Percentiles rank a stretch among this genome's conserved stretches.
These are phyloP conservation scores for Ciconia nigra DNA, from an alignment of 2,797 vertebrate genomes.

Conservation along the genomic window DNA sequence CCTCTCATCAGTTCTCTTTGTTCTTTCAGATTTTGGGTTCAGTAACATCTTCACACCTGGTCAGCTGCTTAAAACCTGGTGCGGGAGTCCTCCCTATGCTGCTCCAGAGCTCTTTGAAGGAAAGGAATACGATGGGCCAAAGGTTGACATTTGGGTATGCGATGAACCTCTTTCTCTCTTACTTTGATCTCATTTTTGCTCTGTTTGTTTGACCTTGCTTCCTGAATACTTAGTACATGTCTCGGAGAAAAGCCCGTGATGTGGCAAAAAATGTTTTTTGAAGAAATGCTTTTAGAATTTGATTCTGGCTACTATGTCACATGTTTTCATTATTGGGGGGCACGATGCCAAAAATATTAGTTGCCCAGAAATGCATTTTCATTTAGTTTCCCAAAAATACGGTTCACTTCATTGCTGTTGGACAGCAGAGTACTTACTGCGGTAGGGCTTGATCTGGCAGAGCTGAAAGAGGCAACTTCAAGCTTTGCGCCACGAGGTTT, in stretches of 20 bases:
- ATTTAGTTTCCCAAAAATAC: fast-evolving
- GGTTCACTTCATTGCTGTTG: background rate
- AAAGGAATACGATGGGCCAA: slow-evolving; percentile 97
- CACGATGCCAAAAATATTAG: fast-evolving
- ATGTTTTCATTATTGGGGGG: fast-evolving
- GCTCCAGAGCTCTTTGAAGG: slow-evolving; percentile 98
- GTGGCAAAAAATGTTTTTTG: fast-evolving
- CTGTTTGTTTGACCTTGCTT: background rate
- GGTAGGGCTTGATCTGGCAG: background rate
- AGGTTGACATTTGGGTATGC: slow-evolving; percentile 98
- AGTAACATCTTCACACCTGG: slow-evolving; percentile 97
- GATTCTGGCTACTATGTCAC: fast-evolving
- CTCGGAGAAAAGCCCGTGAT: background rate
- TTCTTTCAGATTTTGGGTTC: slow-evolving; percentile 92
- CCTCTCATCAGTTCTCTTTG: background rate
- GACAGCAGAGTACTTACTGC: background rate
- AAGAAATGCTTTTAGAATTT: fast-evolving
- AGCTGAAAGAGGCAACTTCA: background rate
- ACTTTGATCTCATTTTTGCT: background rate
- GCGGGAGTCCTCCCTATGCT: slow-evolving; percentile 95
- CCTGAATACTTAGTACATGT: fast-evolving
- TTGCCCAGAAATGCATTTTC: fast-evolving
- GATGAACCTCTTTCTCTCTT: background rate
- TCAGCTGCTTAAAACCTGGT: slow-evolving; percentile 98
- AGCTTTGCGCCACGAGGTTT: background rate